Percentiles rank a stretch among this genome's conserved stretches.
Conservation (phyloP, 2,797 vertebrate species). For the Dendrocincla fuliginosa region DNA sequence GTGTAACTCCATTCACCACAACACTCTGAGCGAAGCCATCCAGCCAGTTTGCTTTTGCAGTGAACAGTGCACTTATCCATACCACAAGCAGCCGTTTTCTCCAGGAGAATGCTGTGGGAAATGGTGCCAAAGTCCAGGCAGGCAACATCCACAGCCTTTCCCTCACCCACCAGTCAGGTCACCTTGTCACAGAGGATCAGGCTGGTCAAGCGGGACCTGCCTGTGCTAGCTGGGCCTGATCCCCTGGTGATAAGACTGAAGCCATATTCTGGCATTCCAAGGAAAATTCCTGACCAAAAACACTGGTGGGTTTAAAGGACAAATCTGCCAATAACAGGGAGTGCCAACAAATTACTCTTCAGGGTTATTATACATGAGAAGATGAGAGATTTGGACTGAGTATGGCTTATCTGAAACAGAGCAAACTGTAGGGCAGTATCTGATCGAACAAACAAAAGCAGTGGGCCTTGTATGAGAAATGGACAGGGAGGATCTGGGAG, state of each 20-base stretch:
- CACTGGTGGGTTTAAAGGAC: fast-evolving
- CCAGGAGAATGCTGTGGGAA: not conserved
- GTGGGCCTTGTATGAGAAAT: not conserved
- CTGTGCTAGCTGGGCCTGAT: not conserved
- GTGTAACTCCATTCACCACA: not conserved
- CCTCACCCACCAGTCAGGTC: not conserved
- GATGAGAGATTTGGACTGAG: not conserved
- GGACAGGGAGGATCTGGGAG: not conserved
- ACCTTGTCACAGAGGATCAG: not conserved
- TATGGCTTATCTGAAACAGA: not conserved
- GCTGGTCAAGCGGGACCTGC: not conserved
- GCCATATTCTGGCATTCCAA: not conserved
- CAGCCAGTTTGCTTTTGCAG: not conserved
- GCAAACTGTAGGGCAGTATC: not conserved
- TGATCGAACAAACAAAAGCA: not conserved
- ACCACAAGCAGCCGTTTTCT: not conserved
- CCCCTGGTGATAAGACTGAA: not conserved
- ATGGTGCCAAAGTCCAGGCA: not conserved
- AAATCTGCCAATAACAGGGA: not conserved
- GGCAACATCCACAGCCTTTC: not conserved
- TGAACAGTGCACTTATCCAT: not conserved
- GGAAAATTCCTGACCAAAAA: not conserved
- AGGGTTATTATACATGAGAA: not conserved
- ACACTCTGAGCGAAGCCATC: not conserved
- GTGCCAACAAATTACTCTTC: not conserved